Percentiles rank a stretch among this genome's conserved stretches.
Conservation (phyloP, 1,140 invertebrate genomes). For the Aphidius ervi region DNA sequence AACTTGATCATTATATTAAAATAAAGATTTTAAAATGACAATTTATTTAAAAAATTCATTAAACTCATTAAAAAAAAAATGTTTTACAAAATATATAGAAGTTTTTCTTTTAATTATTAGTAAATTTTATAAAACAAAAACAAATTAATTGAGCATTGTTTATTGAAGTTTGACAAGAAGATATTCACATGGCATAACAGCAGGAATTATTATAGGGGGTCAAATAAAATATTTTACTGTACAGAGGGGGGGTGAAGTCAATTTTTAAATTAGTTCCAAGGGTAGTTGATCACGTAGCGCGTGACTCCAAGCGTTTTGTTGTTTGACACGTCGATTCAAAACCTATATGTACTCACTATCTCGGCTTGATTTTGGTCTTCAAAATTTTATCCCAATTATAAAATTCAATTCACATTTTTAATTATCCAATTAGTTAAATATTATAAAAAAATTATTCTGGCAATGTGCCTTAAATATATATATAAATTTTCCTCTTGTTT, state of each 20-base stretch:
- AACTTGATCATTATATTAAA: too few species aligned
- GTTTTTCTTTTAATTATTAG: too few species aligned
- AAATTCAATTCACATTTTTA: conserved; percentile 51
- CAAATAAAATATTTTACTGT: conserved; percentile 1
- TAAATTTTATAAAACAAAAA: too few species aligned
- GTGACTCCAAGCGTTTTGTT: conserved; percentile 51
- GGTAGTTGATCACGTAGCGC: conserved; percentile 53
- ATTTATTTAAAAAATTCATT: too few species aligned
- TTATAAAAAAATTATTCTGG: conserved; percentile 29
- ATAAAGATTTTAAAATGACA: too few species aligned
- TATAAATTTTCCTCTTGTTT: background rate
- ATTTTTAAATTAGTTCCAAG: conserved; percentile 44
- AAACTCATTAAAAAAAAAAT: too few species aligned
- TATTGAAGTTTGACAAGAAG: too few species aligned
- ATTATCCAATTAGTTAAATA: conserved; percentile 53
- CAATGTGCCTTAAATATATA: conserved; percentile 20
- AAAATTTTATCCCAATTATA: conserved; percentile 52
- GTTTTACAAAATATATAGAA: too few species aligned
- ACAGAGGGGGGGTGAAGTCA: conserved; percentile 17
- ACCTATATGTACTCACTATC: conserved; percentile 17
- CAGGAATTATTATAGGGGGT: too few species aligned
- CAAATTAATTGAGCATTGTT: too few species aligned
- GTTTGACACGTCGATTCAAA: conserved; percentile 49
- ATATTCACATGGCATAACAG: too few species aligned
- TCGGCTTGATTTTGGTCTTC: conserved; percentile 24